These are phyloP conservation scores for Labeo calbasu DNA, from an alignment of 2,797 vertebrate species.

Conservation along the genomic window DNA sequence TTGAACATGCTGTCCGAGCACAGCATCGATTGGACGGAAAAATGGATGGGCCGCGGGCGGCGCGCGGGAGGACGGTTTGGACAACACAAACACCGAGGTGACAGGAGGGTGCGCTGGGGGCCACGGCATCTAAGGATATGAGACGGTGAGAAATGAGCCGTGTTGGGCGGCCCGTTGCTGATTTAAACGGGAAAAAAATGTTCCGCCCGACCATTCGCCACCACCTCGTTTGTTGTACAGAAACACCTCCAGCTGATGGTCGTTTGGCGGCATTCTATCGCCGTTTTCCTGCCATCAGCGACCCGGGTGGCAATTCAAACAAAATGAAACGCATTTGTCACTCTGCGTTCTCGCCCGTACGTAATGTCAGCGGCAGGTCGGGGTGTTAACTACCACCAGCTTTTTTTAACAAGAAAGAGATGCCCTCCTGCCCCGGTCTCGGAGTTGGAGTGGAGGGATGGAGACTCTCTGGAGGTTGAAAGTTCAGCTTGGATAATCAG, in stretches of 20 bases:
- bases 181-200: not conserved
- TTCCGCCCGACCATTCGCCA: not conserved
- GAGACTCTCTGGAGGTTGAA: conserved; percentile 51
- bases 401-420: conserved; percentile 47
- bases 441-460: conserved; percentile 19
- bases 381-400: conserved; percentile 49
- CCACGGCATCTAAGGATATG: conserved; percentile 40
- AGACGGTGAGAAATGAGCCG: conserved; percentile 52
- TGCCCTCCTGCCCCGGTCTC: conserved; percentile 39
- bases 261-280: not conserved
- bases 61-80: conserved; percentile 55
- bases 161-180: not conserved
- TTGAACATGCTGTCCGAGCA: conserved; percentile 60
- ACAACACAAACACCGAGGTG: conserved; percentile 57
- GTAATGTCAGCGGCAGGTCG: conserved; percentile 42
- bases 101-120: conserved; percentile 47
- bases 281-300: conserved; percentile 6
- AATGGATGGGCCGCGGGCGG: conserved; percentile 45
- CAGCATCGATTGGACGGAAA: conserved; percentile 58
- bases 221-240: not conserved
- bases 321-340: conserved; percentile 46
- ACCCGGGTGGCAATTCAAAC: conserved; percentile 22
- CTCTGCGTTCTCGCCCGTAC: conserved; percentile 28
- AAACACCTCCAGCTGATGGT: conserved; percentile 14
- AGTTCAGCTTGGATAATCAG: conserved; percentile 62